Percentiles rank a stretch among this genome's conserved stretches.
Conservation (phyloP, 2,888 invertebrate species). For the Aelia acuminata region DNA sequence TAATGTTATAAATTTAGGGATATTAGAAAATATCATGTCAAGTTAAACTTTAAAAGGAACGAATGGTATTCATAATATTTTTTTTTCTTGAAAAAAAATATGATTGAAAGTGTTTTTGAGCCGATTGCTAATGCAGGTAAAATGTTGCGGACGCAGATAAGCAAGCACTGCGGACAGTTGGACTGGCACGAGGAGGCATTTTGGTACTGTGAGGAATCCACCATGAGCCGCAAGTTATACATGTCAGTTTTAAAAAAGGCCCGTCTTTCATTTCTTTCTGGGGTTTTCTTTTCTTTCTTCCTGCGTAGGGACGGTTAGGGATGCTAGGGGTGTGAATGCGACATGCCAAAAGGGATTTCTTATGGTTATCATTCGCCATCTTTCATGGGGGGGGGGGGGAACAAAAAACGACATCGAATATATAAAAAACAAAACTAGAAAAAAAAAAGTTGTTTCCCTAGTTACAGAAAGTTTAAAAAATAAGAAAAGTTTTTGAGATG, state of each 20-base stretch:
- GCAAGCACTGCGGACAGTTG: not conserved
- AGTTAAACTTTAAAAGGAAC: too few relatives aligned
- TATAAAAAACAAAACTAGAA: too few relatives aligned
- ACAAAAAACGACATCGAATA: too few relatives aligned
- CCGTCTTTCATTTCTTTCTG: conserved; percentile 2
- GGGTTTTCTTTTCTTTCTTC: not conserved
- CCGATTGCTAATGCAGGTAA: not conserved
- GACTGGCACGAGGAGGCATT: not conserved
- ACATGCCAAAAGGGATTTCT: not conserved
- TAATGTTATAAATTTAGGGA: too few relatives aligned
- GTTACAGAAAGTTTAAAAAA: not conserved
- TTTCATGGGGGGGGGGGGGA: too few relatives aligned
- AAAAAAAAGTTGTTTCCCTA: not conserved
- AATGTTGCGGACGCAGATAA: not conserved
- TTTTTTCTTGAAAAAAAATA: not conserved
- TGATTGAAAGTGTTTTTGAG: not conserved
- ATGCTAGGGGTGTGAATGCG: not conserved
- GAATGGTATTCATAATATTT: not conserved
- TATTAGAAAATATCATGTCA: too few relatives aligned
- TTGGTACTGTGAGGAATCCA: not conserved
- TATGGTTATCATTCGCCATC: not conserved
- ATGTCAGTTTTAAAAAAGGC: conserved; percentile 13
- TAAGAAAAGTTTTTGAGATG: too few relatives aligned
- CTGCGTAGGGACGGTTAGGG: not conserved
- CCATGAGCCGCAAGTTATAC: not conserved